phyloP scores from a whole-genome alignment of 2,888 invertebrate species.

The Formica aserva region DNA sequence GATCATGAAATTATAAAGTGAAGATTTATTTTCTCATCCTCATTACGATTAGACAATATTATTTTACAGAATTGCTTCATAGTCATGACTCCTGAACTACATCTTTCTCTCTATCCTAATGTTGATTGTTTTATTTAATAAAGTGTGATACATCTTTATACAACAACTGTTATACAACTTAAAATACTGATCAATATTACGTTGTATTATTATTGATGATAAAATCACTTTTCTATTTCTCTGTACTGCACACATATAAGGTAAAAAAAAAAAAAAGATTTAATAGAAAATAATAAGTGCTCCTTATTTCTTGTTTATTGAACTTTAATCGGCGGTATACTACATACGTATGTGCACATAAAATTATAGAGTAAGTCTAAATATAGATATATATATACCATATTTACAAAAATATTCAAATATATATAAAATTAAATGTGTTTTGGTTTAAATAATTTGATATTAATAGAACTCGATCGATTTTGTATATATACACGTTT shows the following conservation, averaged over 20 bases:
- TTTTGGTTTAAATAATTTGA: constrained; percentile 34
- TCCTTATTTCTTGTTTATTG: constrained; percentile 38
- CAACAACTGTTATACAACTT: constrained; percentile 41
- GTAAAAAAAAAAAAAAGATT: constrained; percentile 5
- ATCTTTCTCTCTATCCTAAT: neutral
- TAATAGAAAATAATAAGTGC: constrained; percentile 22
- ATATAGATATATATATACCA: constrained; percentile 24
- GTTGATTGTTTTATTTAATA: constrained; percentile 23
- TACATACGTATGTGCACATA: constrained; percentile 55
- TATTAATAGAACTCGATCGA: constrained; percentile 7
- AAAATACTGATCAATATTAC: constrained; percentile 22
- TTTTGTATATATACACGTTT: neutral
- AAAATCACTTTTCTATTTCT: neutral
- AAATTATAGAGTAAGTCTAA: constrained; percentile 34
- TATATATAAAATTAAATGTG: constrained; percentile 30
- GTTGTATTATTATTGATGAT: constrained; percentile 14
- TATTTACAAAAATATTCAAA: constrained; percentile 46
- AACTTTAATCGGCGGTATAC: constrained; percentile 37
- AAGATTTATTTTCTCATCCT: neutral
- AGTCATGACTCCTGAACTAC: neutral
- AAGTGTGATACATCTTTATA: constrained; percentile 60
- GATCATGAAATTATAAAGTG: neutral
- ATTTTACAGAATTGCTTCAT: neutral
- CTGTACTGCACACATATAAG: neutral
- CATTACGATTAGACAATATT: neutral